Percentiles rank a stretch among this genome's conserved stretches.
These are phyloP conservation scores for Setipinna tenuifilis DNA, from an alignment of 2,797 vertebrate genomes.

Conservation along the genomic window DNA sequence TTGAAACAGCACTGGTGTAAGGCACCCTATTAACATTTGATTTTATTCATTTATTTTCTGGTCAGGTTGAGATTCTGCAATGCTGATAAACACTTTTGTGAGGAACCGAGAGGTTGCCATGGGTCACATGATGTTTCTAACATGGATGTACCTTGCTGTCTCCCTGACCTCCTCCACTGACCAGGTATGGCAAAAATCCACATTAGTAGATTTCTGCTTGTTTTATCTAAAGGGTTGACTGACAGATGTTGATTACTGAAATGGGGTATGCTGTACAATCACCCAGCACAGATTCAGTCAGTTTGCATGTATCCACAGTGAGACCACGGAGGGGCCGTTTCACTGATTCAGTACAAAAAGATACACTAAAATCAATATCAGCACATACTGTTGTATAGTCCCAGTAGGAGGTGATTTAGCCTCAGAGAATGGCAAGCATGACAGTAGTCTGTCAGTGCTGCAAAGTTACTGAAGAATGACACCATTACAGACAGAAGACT, in stretches of 20 bases:
- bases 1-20: not conserved
- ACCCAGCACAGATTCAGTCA: not conserved
- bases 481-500: not conserved
- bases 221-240: not conserved
- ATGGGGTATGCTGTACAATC: not conserved
- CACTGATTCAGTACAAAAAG: not conserved
- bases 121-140: constrained; percentile 55
- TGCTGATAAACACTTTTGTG: constrained; percentile 22
- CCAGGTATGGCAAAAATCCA: constrained; percentile 65
- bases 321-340: not conserved
- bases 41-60: not conserved
- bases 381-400: not conserved
- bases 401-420: constrained; percentile 38
- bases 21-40: not conserved
- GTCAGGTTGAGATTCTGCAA: constrained; percentile 12
- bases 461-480: constrained; percentile 4
- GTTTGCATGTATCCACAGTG: not conserved
- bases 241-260: not conserved
- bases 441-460: constrained; percentile 21
- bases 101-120: constrained; percentile 48
- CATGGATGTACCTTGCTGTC: constrained; percentile 67
- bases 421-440: not conserved
- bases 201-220: not conserved
- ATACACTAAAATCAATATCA: not conserved
- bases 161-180: constrained; percentile 57